Base-by-base conservation (phyloP, 2,888 invertebrate genomes). In the Pemphredon lugubris region DNA sequence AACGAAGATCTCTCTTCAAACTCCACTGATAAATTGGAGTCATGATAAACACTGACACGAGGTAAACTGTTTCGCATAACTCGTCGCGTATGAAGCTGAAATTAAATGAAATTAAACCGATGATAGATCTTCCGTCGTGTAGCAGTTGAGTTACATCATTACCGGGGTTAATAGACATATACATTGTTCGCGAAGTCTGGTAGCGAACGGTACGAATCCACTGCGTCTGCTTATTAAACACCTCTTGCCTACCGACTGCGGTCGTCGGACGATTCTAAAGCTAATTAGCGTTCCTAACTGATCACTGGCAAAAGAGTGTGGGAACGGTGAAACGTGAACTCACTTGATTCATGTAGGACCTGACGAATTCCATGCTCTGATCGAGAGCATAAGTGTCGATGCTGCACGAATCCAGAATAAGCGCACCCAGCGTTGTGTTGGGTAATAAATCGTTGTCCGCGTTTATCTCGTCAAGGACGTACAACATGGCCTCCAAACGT, bases 401-500 rank as follows among this genome's bases (percentile, higher is more conserved):
- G 81, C 94, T 93, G 92, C 93, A 88, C 13, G 88, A 88, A 69
- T 88, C 88, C 55, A 88, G 83, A 37, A 88, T 87, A 32, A 88
- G 82, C 11, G 87, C 88, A 6, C 88, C 88, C 26, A 94, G 90
- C 11, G 91, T 92, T 48, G 94, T 91, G 40, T 93, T 93, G 0
- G 93, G 93, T 53, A 94, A 88, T 6, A 94, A 84, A 54, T 90
- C 88, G 2, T 88, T 82, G 81, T 93, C 91, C 7, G 88, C 89
- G 88, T 95, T 95, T 66, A 94, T 93, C 80, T 92, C 92, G 77
- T 94, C 92, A 23, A 94, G 87, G 2, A 93, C 93, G 88, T 92
- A 94, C 2, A 94, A 87, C 91, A 94, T 92, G 1, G 94, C 94
- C 83, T 95, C 94, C 66, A 95, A 88, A 2, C 93, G 91, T 83